Percentiles rank a stretch among this genome's conserved stretches.
Evolutionary conservation across 2,113 vertebrate genomes (phyloP).

Genomic region (Chunga burmeisteri): DNA sequence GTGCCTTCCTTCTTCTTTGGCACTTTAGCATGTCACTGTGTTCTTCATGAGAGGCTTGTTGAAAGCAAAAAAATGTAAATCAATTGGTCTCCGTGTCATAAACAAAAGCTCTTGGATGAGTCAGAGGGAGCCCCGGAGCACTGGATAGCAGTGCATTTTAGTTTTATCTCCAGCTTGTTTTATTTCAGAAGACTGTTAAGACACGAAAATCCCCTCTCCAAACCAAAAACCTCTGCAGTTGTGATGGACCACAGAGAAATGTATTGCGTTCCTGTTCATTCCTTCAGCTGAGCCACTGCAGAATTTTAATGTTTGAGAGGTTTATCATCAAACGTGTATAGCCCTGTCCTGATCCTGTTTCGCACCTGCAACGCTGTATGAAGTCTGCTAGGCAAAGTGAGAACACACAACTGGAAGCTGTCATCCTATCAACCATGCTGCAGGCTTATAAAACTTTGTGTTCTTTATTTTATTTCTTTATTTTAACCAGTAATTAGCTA

Average conservation of each 20-base stretch:
- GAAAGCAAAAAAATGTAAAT: constrained; percentile 62
- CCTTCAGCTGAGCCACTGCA: not conserved
- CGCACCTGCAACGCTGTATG: not conserved
- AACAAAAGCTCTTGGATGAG: constrained; percentile 60
- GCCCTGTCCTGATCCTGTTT: not conserved
- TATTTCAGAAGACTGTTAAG: not conserved
- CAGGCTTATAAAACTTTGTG: not conserved
- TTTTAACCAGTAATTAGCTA: not conserved
- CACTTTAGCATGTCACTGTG: not conserved
- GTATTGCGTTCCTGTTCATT: not conserved
- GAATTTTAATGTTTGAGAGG: not conserved
- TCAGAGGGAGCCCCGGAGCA: not conserved
- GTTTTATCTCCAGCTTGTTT: constrained; percentile 20
- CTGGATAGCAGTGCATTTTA: not conserved
- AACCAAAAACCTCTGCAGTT: not conserved
- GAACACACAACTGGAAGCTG: not conserved
- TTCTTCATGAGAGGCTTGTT: constrained; percentile 7
- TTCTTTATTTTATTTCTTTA: not conserved
- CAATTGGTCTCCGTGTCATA: constrained; percentile 68
- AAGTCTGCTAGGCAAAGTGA: not conserved
- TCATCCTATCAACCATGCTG: not conserved
- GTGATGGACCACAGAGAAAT: not conserved
- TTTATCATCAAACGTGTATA: not conserved
- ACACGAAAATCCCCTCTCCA: not conserved
- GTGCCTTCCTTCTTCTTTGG: constrained; percentile 11